Evolutionary conservation across 2,113 vertebrate species (phyloP).

Genomic region (Mormoops blainvillei): DNA sequence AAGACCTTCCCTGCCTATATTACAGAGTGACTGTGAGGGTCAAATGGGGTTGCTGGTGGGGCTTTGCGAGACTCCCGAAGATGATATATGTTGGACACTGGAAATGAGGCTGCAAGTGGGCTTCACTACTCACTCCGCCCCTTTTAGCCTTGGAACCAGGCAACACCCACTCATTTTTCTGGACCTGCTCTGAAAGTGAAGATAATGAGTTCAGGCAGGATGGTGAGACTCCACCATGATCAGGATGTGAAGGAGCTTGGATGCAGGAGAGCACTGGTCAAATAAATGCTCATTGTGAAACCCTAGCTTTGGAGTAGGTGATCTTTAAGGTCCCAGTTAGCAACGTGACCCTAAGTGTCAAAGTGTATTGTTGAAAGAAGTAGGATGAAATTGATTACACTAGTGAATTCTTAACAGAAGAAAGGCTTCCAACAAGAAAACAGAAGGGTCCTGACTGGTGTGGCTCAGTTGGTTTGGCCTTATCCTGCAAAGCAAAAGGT

Average conservation of each 20-base stretch:
- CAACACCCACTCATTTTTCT: not conserved
- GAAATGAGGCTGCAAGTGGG: not conserved
- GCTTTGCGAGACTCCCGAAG: not conserved
- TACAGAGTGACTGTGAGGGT: not conserved
- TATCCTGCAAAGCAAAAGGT: too few relatives aligned
- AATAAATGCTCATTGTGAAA: not conserved
- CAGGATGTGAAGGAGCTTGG: not conserved
- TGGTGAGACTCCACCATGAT: not conserved
- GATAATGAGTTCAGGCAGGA: not conserved
- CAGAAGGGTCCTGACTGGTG: not conserved
- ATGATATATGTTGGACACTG: fast-evolving
- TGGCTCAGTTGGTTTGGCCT: too few relatives aligned
- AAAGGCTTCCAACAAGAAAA: not conserved
- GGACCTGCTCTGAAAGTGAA: not conserved
- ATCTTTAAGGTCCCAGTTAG: not conserved
- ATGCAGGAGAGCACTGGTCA: not conserved
- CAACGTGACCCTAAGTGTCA: not conserved
- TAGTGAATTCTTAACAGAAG: not conserved
- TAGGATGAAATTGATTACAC: not conserved
- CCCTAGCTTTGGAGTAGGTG: not conserved
- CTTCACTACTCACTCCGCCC: not conserved
- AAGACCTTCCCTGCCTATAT: not conserved
- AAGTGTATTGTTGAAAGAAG: not conserved
- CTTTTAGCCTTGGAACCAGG: not conserved
- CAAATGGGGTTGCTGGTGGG: not conserved